Percentiles rank a stretch among this genome's conserved stretches.
These are phyloP conservation scores for Hydropotes inermis DNA, from an alignment of 2,113 vertebrate genomes.

Conservation along the genomic window DNA sequence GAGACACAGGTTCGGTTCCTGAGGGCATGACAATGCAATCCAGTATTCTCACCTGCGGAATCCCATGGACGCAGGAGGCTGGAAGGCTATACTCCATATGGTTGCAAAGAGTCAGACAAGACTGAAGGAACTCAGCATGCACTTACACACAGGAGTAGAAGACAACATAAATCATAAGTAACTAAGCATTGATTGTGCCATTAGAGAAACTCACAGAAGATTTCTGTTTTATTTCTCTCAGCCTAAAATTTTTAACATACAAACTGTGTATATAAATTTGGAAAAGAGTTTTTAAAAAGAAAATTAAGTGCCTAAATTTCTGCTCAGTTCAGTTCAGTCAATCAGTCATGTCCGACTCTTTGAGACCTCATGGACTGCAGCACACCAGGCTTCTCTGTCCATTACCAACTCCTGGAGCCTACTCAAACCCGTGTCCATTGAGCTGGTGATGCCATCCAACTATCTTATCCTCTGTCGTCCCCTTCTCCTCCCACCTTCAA, in stretches of 20 bases:
- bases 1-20: neutral
- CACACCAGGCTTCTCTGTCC: neutral
- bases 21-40: neutral
- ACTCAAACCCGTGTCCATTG: neutral
- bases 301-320: neutral
- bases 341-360: neutral
- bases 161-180: neutral
- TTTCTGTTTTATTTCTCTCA: neutral
- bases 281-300: neutral
- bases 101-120: neutral
- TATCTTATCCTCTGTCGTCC: fast-evolving
- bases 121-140: neutral
- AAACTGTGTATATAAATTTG: neutral
- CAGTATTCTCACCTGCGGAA: neutral
- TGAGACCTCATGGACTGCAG: neutral
- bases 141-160: neutral
- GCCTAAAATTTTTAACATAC: neutral
- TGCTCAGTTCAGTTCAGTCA: neutral
- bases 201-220: neutral
- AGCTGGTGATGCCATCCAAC: neutral
- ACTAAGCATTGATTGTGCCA: neutral
- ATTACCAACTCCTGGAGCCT: neutral
- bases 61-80: neutral
- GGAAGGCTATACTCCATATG: neutral
- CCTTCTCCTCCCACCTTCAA: neutral